These are phyloP conservation scores for Drosophila biarmipes DNA, from an alignment of 1,140 invertebrate species.

Conservation along the genomic window DNA sequence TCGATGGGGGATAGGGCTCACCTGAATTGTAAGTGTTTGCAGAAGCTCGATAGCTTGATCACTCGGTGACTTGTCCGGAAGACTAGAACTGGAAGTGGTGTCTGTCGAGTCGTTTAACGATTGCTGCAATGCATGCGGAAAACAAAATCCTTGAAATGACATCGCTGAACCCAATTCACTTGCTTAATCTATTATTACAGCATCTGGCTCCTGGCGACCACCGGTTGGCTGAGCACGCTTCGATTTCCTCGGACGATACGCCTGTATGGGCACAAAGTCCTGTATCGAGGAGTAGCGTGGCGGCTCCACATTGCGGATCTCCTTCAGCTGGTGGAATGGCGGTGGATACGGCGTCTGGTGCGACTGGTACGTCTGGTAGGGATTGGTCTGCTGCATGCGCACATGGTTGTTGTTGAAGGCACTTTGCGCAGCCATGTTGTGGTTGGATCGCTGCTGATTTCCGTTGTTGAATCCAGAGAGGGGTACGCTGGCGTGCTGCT, in stretches of 20 bases:
- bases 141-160: background rate
- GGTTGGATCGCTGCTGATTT: background rate
- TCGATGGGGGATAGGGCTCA: background rate
- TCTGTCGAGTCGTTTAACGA: background rate
- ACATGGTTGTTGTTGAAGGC: background rate
- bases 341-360: conserved; percentile 9
- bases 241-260: conserved; percentile 55
- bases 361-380: background rate
- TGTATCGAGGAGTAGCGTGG: conserved; percentile 46
- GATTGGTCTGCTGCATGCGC: conserved; percentile 1
- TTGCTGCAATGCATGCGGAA: no score
- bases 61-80: background rate
- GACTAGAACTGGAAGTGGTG: background rate
- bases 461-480: background rate
- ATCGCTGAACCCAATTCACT: no score
- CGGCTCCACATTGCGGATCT: background rate
- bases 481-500: background rate
- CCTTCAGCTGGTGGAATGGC: background rate
- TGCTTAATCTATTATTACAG: background rate
- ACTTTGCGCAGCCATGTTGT: background rate
- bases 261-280: conserved; percentile 70
- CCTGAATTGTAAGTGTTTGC: conserved; percentile 24
- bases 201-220: background rate
- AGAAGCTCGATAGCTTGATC: conserved; percentile 2
- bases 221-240: background rate